Evolutionary conservation across 2,888 invertebrate species (phyloP).

Genomic region (Drosophila austrosaltans): DNA sequence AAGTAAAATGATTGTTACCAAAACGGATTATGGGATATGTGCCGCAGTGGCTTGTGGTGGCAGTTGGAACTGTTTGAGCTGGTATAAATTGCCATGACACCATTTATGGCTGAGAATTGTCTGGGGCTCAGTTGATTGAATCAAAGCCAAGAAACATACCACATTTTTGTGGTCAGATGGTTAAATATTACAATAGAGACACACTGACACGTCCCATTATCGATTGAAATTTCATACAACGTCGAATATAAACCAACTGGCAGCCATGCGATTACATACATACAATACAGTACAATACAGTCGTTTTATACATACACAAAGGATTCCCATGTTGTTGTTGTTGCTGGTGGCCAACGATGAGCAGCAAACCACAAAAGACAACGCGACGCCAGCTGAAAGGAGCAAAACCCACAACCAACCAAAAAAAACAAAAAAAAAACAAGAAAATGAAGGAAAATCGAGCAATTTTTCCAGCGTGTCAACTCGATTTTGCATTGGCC

Average conservation of each 20-base stretch:
- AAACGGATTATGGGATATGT: no score
- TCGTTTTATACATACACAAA: slow-evolving; percentile 19
- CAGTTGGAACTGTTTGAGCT: background rate
- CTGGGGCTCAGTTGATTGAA: slow-evolving; percentile 15
- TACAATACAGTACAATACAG: slow-evolving; percentile 34
- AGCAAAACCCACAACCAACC: slow-evolving; percentile 56
- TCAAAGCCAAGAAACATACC: slow-evolving; percentile 15
- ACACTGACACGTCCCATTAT: slow-evolving; percentile 35
- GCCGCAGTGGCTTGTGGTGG: no score
- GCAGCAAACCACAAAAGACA: slow-evolving; percentile 32
- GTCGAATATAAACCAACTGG: slow-evolving; percentile 34
- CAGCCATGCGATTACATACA: slow-evolving; percentile 42
- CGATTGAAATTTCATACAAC: slow-evolving; percentile 14
- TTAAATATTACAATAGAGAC: slow-evolving; percentile 10
- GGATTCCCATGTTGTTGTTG: slow-evolving; percentile 43
- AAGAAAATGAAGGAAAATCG: slow-evolving; percentile 16
- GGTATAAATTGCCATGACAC: slow-evolving; percentile 6
- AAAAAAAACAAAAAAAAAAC: slow-evolving; percentile 8
- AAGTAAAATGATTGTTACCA: no score
- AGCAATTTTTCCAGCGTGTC: slow-evolving; percentile 45
- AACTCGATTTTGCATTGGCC: slow-evolving; percentile 36
- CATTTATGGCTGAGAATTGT: slow-evolving; percentile 6
- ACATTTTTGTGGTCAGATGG: slow-evolving; percentile 12
- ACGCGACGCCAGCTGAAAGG: slow-evolving; percentile 27
- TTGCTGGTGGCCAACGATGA: slow-evolving; percentile 35